Evolutionary conservation across 2,113 vertebrate genomes (phyloP).

Genomic region (Caretta caretta): DNA sequence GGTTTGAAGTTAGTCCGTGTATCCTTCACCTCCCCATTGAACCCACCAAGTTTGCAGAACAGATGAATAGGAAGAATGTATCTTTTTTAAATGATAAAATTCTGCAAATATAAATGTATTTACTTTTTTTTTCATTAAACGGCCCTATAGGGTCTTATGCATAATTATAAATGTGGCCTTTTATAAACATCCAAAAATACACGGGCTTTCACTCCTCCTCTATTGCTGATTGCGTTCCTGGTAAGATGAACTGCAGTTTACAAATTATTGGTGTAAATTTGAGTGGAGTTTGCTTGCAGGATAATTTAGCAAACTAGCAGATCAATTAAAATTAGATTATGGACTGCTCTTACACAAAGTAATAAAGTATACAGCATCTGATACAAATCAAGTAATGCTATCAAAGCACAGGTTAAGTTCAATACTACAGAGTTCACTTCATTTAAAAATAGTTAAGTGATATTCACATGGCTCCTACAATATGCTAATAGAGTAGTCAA

Average conservation of each 20-base stretch:
- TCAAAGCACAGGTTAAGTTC: not conserved
- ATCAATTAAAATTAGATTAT: constrained; percentile 36
- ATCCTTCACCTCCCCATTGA: not conserved
- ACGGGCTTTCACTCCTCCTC: not conserved
- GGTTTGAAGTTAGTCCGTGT: not conserved
- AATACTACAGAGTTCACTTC: not conserved
- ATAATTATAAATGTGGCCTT: not conserved
- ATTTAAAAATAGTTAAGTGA: not conserved
- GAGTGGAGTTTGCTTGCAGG: constrained; percentile 13
- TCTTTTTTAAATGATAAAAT: not conserved
- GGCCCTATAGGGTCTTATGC: not conserved
- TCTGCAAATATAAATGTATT: not conserved
- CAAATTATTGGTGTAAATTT: constrained; percentile 23
- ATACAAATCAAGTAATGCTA: constrained; percentile 20
- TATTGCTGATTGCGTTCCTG: not conserved
- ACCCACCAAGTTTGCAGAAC: not conserved
- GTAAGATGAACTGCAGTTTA: not conserved
- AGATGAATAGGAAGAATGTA: not conserved
- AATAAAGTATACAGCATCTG: not conserved
- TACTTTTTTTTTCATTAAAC: not conserved
- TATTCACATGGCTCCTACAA: not conserved
- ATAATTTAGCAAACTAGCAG: constrained; percentile 19
- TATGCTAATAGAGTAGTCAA: not conserved
- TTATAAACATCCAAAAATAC: not conserved
- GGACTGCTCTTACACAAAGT: not conserved